Evolutionary conservation across 2,888 invertebrate species (phyloP), one percentile per base, ranked within the genome.

Genomic region (Myopa tessellatipennis): DNA sequence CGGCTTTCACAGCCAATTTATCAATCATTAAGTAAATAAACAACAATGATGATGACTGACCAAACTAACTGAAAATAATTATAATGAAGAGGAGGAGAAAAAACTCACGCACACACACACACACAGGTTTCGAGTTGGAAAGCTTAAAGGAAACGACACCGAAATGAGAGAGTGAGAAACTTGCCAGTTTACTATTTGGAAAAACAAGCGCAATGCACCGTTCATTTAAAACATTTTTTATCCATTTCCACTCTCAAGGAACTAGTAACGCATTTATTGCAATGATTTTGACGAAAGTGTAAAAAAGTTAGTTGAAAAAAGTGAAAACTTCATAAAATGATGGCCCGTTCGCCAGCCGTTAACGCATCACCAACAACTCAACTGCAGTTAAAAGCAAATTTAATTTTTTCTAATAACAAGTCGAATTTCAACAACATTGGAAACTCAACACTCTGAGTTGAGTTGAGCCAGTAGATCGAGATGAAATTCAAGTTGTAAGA

Each of bases 271-370:
- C 2, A 55, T 68, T 40, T 68, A 8, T 68, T 40, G 5, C n/a
- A 5, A 68, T 45, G 12, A 68, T 68, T 68, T 68, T 16, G 40
- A 68, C 36, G 36, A 68, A n/a, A 40, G 52, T 52, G 52, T 18
- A 52, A 34, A 45, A 40, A 68, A 40, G 36, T 38, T 36, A 26
- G 38, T 65, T 68, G 36, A 68, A 68, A 68, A 40, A 16, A 40
- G n/a, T n/a, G n/a, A 65, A 65, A 36, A 18, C 5, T n/a, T 26
- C 26, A 26, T 26, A 26, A 26, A 26, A 26, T 26, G 26, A 1
- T 26, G 26, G 26, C 26, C 2, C 26, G 26, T 26, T 26, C 26
- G 26, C 26, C 26, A 26, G 26, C 26, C 26, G 26, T 26, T 2
- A 26, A 26, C 26, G 26, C 26, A 26, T 26, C 16, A 16, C n/a